Evolutionary conservation across 2,797 vertebrate genomes (phyloP).

Genomic region (Crocidura indochinensis): DNA sequence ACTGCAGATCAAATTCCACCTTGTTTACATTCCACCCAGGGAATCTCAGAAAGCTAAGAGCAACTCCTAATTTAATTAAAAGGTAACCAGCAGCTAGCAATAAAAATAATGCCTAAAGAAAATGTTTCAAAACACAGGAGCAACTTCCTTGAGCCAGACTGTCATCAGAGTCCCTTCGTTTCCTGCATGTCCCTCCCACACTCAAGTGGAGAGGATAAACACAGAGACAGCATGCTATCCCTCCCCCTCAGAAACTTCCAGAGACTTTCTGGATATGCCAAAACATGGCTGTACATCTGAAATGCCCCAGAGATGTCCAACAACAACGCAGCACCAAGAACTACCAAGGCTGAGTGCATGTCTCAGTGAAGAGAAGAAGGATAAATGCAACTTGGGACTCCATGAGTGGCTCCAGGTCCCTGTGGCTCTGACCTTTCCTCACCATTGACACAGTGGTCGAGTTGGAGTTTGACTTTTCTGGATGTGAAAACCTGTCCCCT

Average conservation of each 20-base stretch:
- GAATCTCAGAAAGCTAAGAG: not conserved
- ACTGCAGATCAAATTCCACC: not conserved
- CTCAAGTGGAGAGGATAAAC: not conserved
- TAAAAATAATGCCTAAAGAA: slow-evolving; percentile 68
- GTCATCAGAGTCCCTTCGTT: not conserved
- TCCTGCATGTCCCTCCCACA: not conserved
- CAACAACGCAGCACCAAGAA: not conserved
- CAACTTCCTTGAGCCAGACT: slow-evolving; percentile 43
- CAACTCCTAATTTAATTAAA: slow-evolving; percentile 74
- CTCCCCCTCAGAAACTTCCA: not conserved
- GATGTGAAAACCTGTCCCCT: accelerated
- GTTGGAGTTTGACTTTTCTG: not conserved
- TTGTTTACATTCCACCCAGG: not conserved
- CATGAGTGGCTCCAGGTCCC: not conserved
- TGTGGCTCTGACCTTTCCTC: too few species aligned
- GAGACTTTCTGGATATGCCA: accelerated
- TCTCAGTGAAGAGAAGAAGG: too few species aligned
- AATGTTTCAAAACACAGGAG: slow-evolving; percentile 63
- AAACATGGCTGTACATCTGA: accelerated
- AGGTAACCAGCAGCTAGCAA: slow-evolving; percentile 69
- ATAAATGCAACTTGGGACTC: not conserved
- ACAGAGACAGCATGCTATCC: not conserved
- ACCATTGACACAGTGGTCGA: not conserved
- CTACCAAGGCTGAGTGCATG: not conserved
- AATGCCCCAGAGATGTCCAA: not conserved